phyloP scores from a whole-genome alignment of 1,140 invertebrate species.

The Phenacoccus solenopsis region DNA sequence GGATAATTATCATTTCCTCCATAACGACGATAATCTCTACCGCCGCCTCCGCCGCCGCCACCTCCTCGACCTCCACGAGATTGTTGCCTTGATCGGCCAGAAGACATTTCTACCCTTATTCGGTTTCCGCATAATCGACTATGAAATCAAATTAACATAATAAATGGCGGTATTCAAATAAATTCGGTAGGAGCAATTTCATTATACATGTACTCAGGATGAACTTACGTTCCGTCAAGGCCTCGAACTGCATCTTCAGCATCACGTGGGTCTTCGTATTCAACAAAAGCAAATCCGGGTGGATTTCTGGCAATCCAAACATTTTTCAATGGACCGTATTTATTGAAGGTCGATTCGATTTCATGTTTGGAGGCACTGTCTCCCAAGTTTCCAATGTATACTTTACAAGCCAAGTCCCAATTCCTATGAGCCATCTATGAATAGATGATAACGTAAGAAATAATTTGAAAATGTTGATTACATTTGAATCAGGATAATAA shows the following conservation, averaged over 20 bases:
- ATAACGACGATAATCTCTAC: conserved; percentile 18
- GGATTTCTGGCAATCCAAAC: conserved; percentile 95
- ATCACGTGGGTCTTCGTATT: conserved; percentile 94
- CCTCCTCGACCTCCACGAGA: conserved; percentile 20
- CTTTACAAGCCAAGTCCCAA: conserved; percentile 91
- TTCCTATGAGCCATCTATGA: conserved; percentile 51
- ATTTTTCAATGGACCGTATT: conserved; percentile 88
- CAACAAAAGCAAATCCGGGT: conserved; percentile 93
- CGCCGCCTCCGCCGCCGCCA: conserved; percentile 18
- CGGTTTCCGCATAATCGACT: conserved; percentile 69
- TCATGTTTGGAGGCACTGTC: conserved; percentile 83
- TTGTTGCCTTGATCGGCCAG: conserved; percentile 20
- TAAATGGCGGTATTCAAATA: not conserved
- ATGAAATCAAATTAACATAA: conserved; percentile 10
- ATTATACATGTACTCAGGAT: not conserved
- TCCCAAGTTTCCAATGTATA: conserved; percentile 95
- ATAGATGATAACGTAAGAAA: too few species aligned
- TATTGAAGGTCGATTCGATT: conserved; percentile 81
- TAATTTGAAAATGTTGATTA: too few species aligned
- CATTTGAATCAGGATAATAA: too few species aligned
- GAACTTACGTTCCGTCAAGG: conserved; percentile 81
- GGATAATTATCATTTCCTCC: conserved; percentile 8
- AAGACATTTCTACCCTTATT: conserved; percentile 74
- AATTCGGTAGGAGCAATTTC: not conserved
- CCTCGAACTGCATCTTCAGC: conserved; percentile 93